These are phyloP conservation scores for Passerculus sandwichensis DNA, from an alignment of 2,797 vertebrate genomes.

Conservation along the genomic window DNA sequence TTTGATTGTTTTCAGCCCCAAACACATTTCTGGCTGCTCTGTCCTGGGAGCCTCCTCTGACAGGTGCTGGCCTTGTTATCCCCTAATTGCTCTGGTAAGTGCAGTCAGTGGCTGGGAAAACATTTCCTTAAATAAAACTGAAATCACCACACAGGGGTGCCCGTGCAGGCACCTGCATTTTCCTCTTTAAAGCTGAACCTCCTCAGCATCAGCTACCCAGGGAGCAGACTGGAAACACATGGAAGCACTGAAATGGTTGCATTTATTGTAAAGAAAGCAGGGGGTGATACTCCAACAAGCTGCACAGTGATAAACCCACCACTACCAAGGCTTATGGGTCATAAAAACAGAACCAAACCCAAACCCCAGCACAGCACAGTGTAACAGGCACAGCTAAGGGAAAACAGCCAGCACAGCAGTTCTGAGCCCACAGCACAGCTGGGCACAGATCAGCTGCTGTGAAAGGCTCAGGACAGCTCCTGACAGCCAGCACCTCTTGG, in stretches of 20 bases:
- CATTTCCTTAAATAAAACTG: not conserved
- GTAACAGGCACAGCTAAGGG: not conserved
- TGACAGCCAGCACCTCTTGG: fast-evolving
- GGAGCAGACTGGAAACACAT: not conserved
- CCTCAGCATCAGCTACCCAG: not conserved
- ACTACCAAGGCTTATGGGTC: not conserved
- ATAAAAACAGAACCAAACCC: not conserved
- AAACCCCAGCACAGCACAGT: fast-evolving
- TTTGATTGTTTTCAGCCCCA: not conserved
- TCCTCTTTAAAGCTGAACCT: not conserved
- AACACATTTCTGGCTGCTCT: not conserved
- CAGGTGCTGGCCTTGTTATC: not conserved
- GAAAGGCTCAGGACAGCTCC: not conserved
- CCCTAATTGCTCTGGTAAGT: not conserved
- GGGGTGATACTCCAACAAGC: not conserved
- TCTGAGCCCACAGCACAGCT: not conserved
- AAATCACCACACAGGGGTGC: not conserved
- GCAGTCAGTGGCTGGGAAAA: not conserved
- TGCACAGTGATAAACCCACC: not conserved
- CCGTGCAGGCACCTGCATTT: not conserved
- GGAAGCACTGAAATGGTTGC: not conserved
- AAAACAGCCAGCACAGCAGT: not conserved
- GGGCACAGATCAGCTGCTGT: not conserved
- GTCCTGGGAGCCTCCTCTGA: not conserved
- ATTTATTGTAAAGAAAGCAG: slow-evolving; percentile 40